Base-by-base conservation (phyloP, 2,113 vertebrate genomes). In the Chaetorhynchus papuensis region DNA sequence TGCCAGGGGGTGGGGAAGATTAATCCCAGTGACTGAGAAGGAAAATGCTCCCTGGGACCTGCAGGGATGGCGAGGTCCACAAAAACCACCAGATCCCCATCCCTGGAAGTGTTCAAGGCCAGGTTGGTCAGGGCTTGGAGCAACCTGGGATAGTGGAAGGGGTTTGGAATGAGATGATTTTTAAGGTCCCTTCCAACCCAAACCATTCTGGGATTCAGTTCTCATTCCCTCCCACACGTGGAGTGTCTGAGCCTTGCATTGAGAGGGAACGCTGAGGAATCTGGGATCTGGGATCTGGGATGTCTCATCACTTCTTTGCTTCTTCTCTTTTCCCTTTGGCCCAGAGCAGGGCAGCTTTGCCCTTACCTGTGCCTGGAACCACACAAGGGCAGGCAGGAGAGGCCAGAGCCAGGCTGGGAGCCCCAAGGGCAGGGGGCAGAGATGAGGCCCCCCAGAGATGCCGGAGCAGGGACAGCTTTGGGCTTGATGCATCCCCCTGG, bases 51-150 rank as follows among this genome's bases (percentile, higher is more conserved):
- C 33, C 42, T 50, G 53, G 42, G 59, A 13, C 11, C 56, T 37
- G 66, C 22, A 11, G 4, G 50, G 56, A 19, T 2, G 2, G n/a
- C 0, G 1, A 16, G 28, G 15, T 33, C 14, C 28, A 44, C 30
- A 23, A n/a, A 63, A 60, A 39, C 3, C 57, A 28, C 18, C 41
- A 21, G 45, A 69, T 28, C 33, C 23, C 28, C 72, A n/a, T 9
- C 47, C 47, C 64, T 87, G 47, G 28, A 12, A 20, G 33, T 24
- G 47, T 13, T 8, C 53, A 35, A 35, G 37, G 21, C 44, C 53
- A 44, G 21, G 33, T 0, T 63, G 47, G 27, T 7, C 3, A 3
- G 54, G 45, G 37, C 26, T 52, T 52, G 74, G 15, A 39, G 45
- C 18, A 27, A 2, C 22, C 22, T 39, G 72, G 84, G 18, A 13